phyloP scores from a whole-genome alignment of 2,113 vertebrate species.

The Xiphophorus couchianus region DNA sequence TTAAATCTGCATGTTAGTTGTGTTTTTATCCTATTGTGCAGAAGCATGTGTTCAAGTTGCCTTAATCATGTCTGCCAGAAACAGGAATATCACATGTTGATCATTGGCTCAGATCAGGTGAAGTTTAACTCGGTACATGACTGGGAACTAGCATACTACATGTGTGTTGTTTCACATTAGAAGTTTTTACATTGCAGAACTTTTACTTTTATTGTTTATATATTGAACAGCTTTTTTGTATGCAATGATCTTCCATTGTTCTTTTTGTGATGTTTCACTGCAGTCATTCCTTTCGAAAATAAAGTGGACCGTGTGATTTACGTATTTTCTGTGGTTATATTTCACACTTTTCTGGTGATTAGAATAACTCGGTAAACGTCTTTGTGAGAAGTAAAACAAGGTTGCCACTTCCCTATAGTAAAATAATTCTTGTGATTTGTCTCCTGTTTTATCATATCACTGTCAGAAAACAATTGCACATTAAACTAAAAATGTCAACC shows the following conservation, averaged over 20 bases:
- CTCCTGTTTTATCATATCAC: not conserved
- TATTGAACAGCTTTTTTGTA: not conserved
- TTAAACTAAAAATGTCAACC: not conserved
- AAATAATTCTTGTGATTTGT: not conserved
- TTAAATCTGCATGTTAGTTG: conserved; percentile 19
- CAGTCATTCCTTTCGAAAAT: conserved; percentile 54
- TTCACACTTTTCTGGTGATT: not conserved
- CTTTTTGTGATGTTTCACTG: conserved; percentile 17
- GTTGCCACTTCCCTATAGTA: not conserved
- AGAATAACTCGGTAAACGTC: not conserved
- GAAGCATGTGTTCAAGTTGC: conserved; percentile 32
- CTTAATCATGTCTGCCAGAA: conserved; percentile 37
- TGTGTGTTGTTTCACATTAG: not conserved
- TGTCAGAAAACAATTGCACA: too few species aligned
- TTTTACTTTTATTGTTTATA: conserved; percentile 6
- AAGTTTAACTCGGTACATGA: not conserved
- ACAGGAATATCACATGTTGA: not conserved
- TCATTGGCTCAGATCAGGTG: not conserved
- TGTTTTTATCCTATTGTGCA: conserved; percentile 17
- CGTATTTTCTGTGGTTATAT: not conserved
- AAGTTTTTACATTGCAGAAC: conserved; percentile 2
- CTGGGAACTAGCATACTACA: conserved; percentile 1
- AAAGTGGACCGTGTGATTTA: conserved; percentile 60
- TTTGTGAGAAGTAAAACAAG: not conserved
- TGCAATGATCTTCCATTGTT: conserved; percentile 4